A percentile compares a stretch with the other conserved stretches of the same genome.
Evolutionary conservation across 2,113 vertebrate species (phyloP).

Genomic region (Mungos mungo): DNA sequence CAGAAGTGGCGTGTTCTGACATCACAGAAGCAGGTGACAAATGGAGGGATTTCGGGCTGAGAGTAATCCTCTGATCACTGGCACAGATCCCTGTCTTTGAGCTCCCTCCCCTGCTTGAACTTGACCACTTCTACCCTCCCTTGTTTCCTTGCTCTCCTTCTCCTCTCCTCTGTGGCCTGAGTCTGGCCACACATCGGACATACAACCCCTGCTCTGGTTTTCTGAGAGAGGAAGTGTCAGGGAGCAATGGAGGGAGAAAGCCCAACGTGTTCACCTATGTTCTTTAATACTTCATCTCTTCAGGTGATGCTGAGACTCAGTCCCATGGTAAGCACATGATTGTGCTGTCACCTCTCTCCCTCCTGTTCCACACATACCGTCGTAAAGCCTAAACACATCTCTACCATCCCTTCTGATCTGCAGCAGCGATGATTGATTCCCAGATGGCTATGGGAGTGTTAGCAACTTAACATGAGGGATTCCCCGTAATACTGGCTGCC

Average conservation of each 20-base stretch:
- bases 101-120: background rate
- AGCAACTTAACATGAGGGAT: slow-evolving; percentile 7
- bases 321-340: background rate
- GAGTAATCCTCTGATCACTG: background rate
- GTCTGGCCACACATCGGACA: background rate
- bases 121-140: background rate
- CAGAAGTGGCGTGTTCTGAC: background rate
- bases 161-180: background rate
- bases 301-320: background rate
- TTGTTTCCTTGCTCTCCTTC: background rate
- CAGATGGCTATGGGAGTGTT: background rate
- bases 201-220: background rate
- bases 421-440: background rate
- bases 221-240: background rate
- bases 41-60: background rate
- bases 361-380: background rate
- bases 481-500: background rate
- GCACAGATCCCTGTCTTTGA: background rate
- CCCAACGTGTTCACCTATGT: background rate
- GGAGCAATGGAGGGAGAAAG: background rate
- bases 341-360: slow-evolving; percentile 13
- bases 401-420: slow-evolving; percentile 34
- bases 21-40: background rate
- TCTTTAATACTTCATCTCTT: background rate
- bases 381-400: background rate